A percentile compares a stretch with the other conserved stretches of the same genome.
phyloP scores from a whole-genome alignment of 2,113 vertebrate species.

The Phalacrocorax pelagicus region DNA sequence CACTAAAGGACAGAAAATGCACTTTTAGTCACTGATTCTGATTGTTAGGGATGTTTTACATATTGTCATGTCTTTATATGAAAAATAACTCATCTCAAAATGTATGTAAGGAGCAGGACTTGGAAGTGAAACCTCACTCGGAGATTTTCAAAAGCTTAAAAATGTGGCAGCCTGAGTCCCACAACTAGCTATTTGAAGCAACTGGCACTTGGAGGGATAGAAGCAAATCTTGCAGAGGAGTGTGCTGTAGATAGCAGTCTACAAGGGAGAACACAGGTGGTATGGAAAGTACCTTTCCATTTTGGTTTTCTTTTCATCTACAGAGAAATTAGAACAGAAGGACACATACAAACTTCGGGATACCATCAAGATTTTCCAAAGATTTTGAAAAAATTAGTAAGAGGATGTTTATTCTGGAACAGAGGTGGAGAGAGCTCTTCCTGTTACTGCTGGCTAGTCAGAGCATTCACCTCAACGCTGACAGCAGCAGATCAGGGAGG shows the following conservation, averaged over 20 bases:
- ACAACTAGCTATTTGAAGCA: neutral
- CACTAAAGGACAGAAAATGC: neutral
- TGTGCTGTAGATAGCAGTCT: neutral
- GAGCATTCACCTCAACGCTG: neutral
- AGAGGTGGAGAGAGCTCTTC: neutral
- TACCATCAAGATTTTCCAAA: neutral
- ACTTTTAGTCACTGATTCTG: neutral
- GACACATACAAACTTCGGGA: neutral
- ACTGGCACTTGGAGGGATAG: neutral
- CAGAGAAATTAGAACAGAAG: neutral
- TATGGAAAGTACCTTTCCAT: neutral
- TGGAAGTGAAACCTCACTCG: neutral
- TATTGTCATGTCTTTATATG: neutral
- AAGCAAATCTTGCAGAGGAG: neutral
- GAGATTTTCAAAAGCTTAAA: neutral
- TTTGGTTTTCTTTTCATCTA: neutral
- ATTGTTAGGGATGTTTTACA: neutral
- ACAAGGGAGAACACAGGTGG: neutral
- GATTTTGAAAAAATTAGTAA: neutral
- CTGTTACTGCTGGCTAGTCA: neutral
- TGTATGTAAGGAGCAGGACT: neutral
- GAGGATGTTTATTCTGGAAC: neutral
- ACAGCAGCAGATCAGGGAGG: conserved; percentile 24
- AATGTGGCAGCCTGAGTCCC: neutral
- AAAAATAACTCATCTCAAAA: neutral